Base-by-base conservation (phyloP, 2,888 invertebrate species). In the Drosophila buzzatii region DNA sequence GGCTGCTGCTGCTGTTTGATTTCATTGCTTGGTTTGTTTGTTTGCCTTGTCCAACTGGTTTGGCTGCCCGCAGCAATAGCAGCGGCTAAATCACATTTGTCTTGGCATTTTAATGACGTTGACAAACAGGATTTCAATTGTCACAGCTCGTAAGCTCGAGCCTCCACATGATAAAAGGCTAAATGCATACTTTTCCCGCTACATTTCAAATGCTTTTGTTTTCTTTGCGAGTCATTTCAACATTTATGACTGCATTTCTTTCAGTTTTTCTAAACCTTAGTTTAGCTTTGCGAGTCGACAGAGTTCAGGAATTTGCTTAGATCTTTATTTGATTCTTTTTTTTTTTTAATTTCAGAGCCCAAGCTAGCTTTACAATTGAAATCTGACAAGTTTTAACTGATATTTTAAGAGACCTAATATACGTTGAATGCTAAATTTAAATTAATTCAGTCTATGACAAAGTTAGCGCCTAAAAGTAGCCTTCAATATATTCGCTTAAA, bases 91-190 rank as follows among this genome's bases (percentile, higher is more conserved):
- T 82, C 81, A 76, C 81, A 82, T 83, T 80, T 82, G 83, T 82
- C 65, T 82, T 82, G 88, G 69, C 72, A 82, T 85, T 83, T 85
- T 88, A 83, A 82, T 88, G 86, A 79, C 80, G 66, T 70, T 82
- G 69, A 68, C 85, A 74, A 70, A 71, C 70, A 71, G 85, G 82
- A 82, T 83, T 71, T 66, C 63, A 63, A 63, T 64, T 53, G 61
- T 65, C 51, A 56, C 42, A 27, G 45, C 59, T 51, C 18, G 66
- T 78, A 71, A 71, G 64, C 27, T 66, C 55, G 42, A 65, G 65
- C 47, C 39, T 39, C 16, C 33, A 37, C 59, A 37, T 14, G 68
- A 64, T 64, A 87, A 75, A 75, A 78, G 69, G 66, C 70, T 41
- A 72, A 81, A 87, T 69, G 71, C 67, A 68, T 51, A 70, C 39